Percentiles rank a stretch among this genome's conserved stretches.
phyloP scores from a whole-genome alignment of 2,113 vertebrate species.

The Psittacara wagleri region DNA sequence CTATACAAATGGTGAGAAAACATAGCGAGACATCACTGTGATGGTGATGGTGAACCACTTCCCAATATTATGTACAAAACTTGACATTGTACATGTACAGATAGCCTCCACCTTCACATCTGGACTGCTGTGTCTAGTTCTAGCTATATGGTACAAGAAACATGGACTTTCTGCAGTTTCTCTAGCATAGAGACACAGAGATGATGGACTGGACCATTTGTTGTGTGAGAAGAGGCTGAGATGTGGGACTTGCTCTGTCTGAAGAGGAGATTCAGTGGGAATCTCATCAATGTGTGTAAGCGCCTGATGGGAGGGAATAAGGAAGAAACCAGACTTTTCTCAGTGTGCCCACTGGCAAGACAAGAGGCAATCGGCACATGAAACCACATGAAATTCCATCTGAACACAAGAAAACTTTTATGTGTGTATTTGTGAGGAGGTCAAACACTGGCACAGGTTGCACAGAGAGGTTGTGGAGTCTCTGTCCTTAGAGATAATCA shows the following conservation, averaged over 20 bases:
- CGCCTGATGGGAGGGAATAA: background rate
- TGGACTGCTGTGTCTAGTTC: background rate
- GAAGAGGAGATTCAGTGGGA: background rate
- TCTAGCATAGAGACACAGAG: background rate
- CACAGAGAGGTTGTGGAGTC: background rate
- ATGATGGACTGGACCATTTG: background rate
- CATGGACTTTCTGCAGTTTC: background rate
- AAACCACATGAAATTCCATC: background rate
- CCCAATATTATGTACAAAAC: background rate
- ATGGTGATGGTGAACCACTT: background rate
- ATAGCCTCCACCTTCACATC: background rate
- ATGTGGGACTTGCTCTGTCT: background rate
- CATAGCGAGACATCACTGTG: background rate
- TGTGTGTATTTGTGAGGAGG: background rate
- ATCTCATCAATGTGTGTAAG: background rate
- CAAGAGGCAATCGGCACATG: background rate
- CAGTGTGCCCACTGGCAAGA: accelerated
- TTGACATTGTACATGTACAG: background rate
- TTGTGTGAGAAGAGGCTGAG: background rate
- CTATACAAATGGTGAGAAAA: background rate
- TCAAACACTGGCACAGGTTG: background rate
- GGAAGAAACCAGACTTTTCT: background rate
- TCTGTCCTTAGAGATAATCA: background rate
- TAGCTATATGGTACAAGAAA: background rate
- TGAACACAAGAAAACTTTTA: background rate